Conservation (phyloP, 2,888 invertebrate genomes). For the Encarsia formosa region DNA sequence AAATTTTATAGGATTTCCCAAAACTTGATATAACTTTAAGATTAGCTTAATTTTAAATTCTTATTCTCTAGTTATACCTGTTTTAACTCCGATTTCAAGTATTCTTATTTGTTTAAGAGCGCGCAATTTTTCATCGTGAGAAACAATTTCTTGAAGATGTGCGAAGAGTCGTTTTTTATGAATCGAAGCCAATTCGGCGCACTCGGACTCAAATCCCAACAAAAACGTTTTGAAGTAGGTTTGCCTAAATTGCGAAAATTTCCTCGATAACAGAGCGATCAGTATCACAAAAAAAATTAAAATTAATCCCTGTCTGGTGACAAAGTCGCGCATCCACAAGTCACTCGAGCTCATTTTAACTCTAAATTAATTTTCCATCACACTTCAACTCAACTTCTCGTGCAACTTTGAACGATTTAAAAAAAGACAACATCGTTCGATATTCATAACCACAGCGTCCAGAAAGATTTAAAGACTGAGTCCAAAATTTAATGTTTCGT, state of each 20-base stretch:
- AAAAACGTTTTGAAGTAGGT: conserved; percentile 38
- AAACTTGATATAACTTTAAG: too few relatives aligned
- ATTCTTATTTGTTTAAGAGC: conserved; percentile 37
- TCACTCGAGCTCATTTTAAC: conserved; percentile 38
- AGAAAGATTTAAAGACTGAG: too few relatives aligned
- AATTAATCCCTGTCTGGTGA: conserved; percentile 36
- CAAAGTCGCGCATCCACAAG: conserved; percentile 41
- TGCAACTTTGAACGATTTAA: too few relatives aligned
- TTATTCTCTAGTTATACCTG: conserved; percentile 32
- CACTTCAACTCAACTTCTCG: too few relatives aligned
- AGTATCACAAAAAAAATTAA: conserved; percentile 24
- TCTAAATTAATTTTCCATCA: background rate
- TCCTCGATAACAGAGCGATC: conserved; percentile 29
- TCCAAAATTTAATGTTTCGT: too few relatives aligned
- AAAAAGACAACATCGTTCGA: too few relatives aligned
- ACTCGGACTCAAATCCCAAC: conserved; percentile 42
- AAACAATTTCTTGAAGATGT: conserved; percentile 31
- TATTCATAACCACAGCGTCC: too few relatives aligned
- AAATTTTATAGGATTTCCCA: too few relatives aligned
- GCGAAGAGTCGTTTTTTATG: conserved; percentile 39
- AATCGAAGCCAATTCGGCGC: conserved; percentile 33
- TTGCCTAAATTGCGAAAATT: conserved; percentile 35
- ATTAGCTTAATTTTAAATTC: background rate
- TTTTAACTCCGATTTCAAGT: conserved; percentile 46
- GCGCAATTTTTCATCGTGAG: conserved; percentile 38